phyloP scores from a whole-genome alignment of 2,888 invertebrate genomes.

The Drosophila seclusa region DNA sequence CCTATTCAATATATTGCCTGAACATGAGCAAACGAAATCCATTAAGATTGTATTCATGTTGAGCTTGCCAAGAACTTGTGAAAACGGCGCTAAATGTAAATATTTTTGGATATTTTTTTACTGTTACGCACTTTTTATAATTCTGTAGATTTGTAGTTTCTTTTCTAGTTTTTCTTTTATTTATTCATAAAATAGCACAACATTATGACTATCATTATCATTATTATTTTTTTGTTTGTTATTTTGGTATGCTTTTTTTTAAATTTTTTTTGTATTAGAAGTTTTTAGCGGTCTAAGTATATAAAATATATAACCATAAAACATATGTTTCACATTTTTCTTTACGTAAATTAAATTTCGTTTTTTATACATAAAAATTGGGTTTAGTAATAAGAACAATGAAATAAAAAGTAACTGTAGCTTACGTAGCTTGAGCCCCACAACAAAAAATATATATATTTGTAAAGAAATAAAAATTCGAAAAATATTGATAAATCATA shows the following conservation, averaged over 20 bases:
- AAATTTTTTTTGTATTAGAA: conserved; percentile 50
- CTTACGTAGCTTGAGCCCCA: conserved; percentile 77
- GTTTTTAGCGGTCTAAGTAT: conserved; percentile 53
- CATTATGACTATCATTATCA: conserved; percentile 54
- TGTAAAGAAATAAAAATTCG: conserved; percentile 14
- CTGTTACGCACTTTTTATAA: conserved; percentile 10
- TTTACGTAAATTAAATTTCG: conserved; percentile 66
- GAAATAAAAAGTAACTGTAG: conserved; percentile 56
- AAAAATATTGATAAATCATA: conserved; percentile 24
- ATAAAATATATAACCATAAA: conserved; percentile 63
- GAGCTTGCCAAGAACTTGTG: conserved; percentile 1
- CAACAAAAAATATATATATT: conserved; percentile 54
- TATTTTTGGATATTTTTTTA: neutral
- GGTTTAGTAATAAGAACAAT: conserved; percentile 64
- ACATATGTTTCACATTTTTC: conserved; percentile 70
- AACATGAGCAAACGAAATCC: neutral
- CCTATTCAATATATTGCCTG: neutral
- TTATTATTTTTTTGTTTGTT: conserved; percentile 51
- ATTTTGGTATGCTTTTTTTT: conserved; percentile 67
- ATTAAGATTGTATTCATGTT: neutral
- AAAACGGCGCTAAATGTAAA: neutral
- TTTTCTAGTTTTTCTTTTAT: conserved; percentile 38
- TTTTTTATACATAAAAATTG: conserved; percentile 67
- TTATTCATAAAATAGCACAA: conserved; percentile 72
- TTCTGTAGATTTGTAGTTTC: conserved; percentile 31